Evolutionary conservation across 2,888 invertebrate species (phyloP).

Genomic region (Cecidostiba fungosa): DNA sequence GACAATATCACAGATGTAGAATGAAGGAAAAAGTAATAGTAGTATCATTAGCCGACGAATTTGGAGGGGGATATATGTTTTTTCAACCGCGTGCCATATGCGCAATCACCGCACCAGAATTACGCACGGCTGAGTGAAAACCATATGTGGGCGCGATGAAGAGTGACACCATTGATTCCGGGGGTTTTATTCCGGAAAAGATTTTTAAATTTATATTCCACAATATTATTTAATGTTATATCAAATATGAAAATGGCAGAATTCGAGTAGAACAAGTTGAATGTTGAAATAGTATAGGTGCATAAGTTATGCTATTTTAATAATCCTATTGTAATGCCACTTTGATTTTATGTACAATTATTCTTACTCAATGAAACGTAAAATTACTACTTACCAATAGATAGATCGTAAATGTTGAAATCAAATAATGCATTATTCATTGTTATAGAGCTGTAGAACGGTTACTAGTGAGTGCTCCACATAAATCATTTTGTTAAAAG

Average conservation of each 20-base stretch:
- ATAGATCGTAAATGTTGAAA: not conserved
- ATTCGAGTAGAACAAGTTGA: not conserved
- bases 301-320: not conserved
- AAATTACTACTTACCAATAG: constrained; percentile 2
- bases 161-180: constrained; percentile 15
- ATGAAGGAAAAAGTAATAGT: constrained; percentile 35
- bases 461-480: not conserved
- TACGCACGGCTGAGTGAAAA: constrained; percentile 64
- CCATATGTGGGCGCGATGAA: constrained; percentile 64
- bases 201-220: not conserved
- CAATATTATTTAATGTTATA: too few relatives aligned
- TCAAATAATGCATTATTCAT: not conserved
- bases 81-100: constrained; percentile 57
- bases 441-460: not conserved
- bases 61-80: constrained; percentile 24
- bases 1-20: constrained; percentile 15
- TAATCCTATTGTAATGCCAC: not conserved
- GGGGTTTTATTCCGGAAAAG: not conserved
- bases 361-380: not conserved
- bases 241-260: too few relatives aligned
- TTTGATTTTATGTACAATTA: not conserved
- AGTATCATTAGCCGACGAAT: constrained; percentile 30
- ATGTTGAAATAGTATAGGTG: not conserved
- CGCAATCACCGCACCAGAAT: constrained; percentile 61
- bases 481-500: too few relatives aligned